Conservation (phyloP, 1,140 invertebrate species). For the Temnothorax nylanderi region DNA sequence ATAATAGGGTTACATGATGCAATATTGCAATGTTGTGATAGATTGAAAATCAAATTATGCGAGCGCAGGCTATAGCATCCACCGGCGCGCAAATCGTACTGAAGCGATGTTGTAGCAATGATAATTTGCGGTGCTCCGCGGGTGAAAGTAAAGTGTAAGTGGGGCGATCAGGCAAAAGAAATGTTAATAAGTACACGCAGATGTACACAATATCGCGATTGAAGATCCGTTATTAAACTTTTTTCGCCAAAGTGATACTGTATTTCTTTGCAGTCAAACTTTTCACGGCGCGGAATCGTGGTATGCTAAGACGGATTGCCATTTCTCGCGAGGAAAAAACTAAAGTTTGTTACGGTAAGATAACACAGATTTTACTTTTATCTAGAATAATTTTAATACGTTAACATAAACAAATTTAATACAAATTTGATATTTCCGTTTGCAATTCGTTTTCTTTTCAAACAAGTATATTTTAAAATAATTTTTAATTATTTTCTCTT, state of each 20-base stretch:
- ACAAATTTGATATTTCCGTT: background rate
- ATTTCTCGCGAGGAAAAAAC: conserved; percentile 72
- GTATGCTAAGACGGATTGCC: conserved; percentile 74
- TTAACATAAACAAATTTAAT: background rate
- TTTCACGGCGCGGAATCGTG: conserved; percentile 75
- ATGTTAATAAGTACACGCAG: background rate
- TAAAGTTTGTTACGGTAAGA: conserved; percentile 84
- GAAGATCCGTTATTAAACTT: background rate
- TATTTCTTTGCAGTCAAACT: conserved; percentile 73
- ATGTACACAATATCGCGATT: background rate
- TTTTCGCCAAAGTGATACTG: too few species aligned
- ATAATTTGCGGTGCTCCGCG: conserved; percentile 14
- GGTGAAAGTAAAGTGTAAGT: conserved; percentile 11
- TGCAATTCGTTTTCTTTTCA: background rate
- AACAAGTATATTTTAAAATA: background rate
- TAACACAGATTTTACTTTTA: background rate
- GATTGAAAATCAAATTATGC: background rate
- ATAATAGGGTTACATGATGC: background rate
- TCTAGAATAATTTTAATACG: background rate
- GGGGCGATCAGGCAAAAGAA: background rate
- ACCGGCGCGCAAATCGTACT: conserved; percentile 10
- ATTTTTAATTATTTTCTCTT: background rate
- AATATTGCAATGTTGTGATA: conserved; percentile 5
- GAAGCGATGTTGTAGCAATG: background rate
- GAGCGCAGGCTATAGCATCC: conserved; percentile 9